Base-by-base conservation (phyloP, 2,797 vertebrate species). In the Protosalanx chinensis region DNA sequence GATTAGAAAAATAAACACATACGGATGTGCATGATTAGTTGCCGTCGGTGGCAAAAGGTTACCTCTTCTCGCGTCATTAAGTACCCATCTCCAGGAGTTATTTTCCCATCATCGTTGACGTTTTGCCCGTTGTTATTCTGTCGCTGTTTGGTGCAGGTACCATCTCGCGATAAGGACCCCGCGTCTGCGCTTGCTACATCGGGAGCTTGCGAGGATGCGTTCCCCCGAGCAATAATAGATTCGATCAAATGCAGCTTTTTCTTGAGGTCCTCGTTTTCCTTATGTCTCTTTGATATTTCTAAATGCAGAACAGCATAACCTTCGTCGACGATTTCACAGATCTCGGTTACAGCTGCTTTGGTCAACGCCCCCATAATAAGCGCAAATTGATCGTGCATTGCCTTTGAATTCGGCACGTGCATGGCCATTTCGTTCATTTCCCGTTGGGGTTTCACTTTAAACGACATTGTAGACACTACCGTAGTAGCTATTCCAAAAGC, bases 221-320 rank as follows among this genome's bases (percentile, higher is more conserved):
- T 0, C 0, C 84, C 85, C 8, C 84, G 84, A 27, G 86, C 72
- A 70, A 90, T 82, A 27, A 90, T 89, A 64, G 86, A 85, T 82
- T 90, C 78, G 73, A 89, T 89, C 72, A 88, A 86, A 70, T 85
- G 86, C 72, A 91, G 79, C 70, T 89, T 88, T 80, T 84, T 87
- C 81, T 6, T 67, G 71, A 91, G 84, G 65, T 82, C 84, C 33
- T 85, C 67, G 86, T 90, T 91, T 77, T 91, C 90, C 72, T 77
- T 23, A 72, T 69, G 84, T 61, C 83, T 85, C 0, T 86, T 83
- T 64, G 1, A 61, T 72, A 91, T 79, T 79, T 91, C 90, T 74
- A 71, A 10, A 60, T 81, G 88, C 73, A 91, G 77, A 65, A 27
- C 82, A 23, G 82, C 76, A 82, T 83, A 90, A 1, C 88, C 84